A percentile compares a stretch with the other conserved stretches of the same genome.
phyloP scores from a whole-genome alignment of 1,140 invertebrate species.

The Heliothis virescens region DNA sequence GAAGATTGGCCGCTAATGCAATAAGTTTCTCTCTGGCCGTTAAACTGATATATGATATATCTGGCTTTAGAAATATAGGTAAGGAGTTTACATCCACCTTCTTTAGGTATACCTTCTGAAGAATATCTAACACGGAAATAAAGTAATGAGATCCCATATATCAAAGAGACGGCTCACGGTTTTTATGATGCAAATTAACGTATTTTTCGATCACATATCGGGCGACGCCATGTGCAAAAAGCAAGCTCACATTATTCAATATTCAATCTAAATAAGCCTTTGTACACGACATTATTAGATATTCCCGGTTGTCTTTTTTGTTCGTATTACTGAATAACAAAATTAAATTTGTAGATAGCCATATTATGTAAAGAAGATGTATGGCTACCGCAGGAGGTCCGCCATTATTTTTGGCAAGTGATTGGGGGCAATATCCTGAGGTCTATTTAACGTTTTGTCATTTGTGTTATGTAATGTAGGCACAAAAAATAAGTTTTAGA shows the following conservation, averaged over 20 bases:
- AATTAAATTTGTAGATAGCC: neutral
- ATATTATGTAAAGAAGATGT: constrained; percentile 10
- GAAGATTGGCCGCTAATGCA: too few relatives aligned
- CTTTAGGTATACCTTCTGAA: neutral
- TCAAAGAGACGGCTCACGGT: too few relatives aligned
- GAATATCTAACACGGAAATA: neutral
- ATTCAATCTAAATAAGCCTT: constrained; percentile 16
- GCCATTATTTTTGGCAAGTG: constrained; percentile 24
- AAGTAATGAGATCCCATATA: too few relatives aligned
- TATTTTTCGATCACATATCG: too few relatives aligned
- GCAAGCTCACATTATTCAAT: neutral
- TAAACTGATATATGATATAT: too few relatives aligned
- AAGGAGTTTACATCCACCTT: neutral
- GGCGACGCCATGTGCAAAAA: too few relatives aligned
- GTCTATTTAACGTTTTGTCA: constrained; percentile 4
- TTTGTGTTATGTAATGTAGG: constrained; percentile 10
- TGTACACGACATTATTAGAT: constrained; percentile 25
- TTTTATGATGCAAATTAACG: too few relatives aligned
- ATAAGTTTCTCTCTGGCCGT: too few relatives aligned
- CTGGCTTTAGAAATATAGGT: neutral
- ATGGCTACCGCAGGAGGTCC: constrained; percentile 19
- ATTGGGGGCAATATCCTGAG: constrained; percentile 9
- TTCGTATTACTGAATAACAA: constrained; percentile 16
- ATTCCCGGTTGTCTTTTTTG: constrained; percentile 20
- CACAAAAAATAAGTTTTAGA: neutral